phyloP scores from a whole-genome alignment of 2,113 vertebrate genomes.

The Rhabdornis inornatus region DNA sequence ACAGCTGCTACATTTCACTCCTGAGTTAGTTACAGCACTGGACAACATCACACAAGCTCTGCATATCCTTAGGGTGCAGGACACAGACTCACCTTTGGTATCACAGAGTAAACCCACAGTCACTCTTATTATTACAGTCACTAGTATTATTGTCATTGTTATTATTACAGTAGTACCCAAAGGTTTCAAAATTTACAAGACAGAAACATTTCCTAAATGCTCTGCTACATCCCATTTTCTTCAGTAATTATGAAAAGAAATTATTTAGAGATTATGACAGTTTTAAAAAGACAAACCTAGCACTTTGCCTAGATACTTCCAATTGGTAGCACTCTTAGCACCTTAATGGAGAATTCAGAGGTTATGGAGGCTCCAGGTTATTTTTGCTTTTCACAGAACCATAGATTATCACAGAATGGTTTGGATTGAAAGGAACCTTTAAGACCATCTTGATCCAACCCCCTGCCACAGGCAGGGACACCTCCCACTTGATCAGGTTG shows the following conservation, averaged over 20 bases:
- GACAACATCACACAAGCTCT: not conserved
- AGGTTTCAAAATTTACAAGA: not conserved
- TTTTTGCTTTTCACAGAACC: not conserved
- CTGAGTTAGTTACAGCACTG: not conserved
- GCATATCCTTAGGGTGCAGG: not conserved
- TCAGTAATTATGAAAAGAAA: not conserved
- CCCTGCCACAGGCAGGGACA: not conserved
- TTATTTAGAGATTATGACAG: not conserved
- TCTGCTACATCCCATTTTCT: not conserved
- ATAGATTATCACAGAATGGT: not conserved
- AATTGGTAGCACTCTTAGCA: not conserved
- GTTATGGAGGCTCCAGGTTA: not conserved
- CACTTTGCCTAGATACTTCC: not conserved
- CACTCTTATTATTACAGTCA: not conserved
- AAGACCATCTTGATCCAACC: not conserved
- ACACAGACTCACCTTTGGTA: not conserved
- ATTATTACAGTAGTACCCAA: not conserved
- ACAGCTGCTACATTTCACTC: conserved; percentile 52
- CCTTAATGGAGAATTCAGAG: not conserved
- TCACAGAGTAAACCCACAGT: not conserved
- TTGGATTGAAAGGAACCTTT: not conserved
- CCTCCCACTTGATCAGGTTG: not conserved
- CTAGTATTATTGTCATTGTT: not conserved
- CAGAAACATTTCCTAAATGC: not conserved
- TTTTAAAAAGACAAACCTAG: not conserved